These are phyloP conservation scores for Ardeotis arabs DNA, from an alignment of 2,113 vertebrate species.

Conservation along the genomic window DNA sequence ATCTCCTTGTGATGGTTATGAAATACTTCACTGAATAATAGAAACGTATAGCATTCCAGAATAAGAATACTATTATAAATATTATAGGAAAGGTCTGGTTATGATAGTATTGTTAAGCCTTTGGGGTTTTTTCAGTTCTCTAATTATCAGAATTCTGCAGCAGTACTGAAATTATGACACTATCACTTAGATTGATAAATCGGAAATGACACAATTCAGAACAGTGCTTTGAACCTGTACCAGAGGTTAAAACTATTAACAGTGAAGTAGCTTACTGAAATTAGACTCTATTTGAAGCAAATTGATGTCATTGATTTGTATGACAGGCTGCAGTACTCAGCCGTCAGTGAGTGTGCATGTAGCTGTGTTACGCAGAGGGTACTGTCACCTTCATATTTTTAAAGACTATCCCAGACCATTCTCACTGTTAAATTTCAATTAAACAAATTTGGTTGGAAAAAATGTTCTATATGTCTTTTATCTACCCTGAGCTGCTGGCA, in stretches of 20 bases:
- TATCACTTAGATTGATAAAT: slow-evolving; percentile 42
- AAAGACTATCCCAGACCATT: slow-evolving; percentile 70
- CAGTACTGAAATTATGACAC: slow-evolving; percentile 23
- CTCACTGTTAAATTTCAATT: slow-evolving; percentile 85
- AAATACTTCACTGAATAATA: background rate
- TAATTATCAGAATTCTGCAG: slow-evolving; percentile 38
- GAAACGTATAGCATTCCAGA: background rate
- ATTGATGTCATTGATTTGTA: slow-evolving; percentile 73
- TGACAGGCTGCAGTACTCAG: slow-evolving; percentile 55
- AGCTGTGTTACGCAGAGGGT: slow-evolving; percentile 53
- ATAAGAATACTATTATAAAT: background rate
- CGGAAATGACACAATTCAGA: slow-evolving; percentile 44
- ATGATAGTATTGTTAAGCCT: background rate
- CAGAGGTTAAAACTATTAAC: slow-evolving; percentile 73
- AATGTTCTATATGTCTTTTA: slow-evolving; percentile 75
- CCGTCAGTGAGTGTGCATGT: slow-evolving; percentile 16
- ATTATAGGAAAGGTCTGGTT: background rate
- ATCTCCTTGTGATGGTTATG: background rate
- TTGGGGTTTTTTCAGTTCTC: background rate
- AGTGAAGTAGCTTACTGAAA: slow-evolving; percentile 65
- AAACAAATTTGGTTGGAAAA: slow-evolving; percentile 73
- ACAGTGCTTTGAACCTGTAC: slow-evolving; percentile 57
- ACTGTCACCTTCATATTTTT: slow-evolving; percentile 71
- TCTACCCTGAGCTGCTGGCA: slow-evolving; percentile 74
- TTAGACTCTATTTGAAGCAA: slow-evolving; percentile 69